These are phyloP conservation scores for Spea hammondii DNA, from an alignment of 2,797 vertebrate species.

Conservation along the genomic window DNA sequence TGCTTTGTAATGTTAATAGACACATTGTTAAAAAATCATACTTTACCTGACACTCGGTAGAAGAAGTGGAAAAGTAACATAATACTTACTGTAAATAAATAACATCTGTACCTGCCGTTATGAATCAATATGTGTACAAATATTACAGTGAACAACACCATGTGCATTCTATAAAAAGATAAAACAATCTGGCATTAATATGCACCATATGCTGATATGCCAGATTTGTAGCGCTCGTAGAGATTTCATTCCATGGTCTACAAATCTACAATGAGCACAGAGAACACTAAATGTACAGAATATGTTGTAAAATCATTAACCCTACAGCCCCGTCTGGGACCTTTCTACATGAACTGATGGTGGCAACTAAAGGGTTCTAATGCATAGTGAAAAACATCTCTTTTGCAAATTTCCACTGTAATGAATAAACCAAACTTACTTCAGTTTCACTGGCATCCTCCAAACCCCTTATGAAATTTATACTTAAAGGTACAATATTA, in stretches of 20 bases:
- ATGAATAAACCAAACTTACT: no score
- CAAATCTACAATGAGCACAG: constrained; percentile 20
- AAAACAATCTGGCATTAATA: constrained; percentile 43
- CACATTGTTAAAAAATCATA: constrained; percentile 30
- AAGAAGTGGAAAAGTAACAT: constrained; percentile 30
- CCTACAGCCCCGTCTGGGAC: not conserved
- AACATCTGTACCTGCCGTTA: constrained; percentile 45
- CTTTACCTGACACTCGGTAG: constrained; percentile 23
- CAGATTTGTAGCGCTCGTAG: constrained; percentile 23
- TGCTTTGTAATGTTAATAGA: not conserved
- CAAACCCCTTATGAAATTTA: no score
- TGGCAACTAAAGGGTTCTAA: not conserved
- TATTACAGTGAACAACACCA: constrained; percentile 29
- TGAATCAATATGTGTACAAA: constrained; percentile 48
- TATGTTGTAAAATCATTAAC: not conserved
- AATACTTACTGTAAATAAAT: constrained; percentile 38
- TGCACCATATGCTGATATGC: constrained; percentile 41
- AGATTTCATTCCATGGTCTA: constrained; percentile 39
- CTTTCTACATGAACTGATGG: not conserved
- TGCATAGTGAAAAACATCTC: not conserved
- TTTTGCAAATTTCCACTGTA: no score
- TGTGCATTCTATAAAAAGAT: constrained; percentile 46
- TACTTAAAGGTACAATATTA: no score
- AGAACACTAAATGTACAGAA: constrained; percentile 12
- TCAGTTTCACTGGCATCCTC: no score